Evolutionary conservation across 64 coral and sea anemone species (phyloP).

Genomic region (Montipora efflorescens): DNA sequence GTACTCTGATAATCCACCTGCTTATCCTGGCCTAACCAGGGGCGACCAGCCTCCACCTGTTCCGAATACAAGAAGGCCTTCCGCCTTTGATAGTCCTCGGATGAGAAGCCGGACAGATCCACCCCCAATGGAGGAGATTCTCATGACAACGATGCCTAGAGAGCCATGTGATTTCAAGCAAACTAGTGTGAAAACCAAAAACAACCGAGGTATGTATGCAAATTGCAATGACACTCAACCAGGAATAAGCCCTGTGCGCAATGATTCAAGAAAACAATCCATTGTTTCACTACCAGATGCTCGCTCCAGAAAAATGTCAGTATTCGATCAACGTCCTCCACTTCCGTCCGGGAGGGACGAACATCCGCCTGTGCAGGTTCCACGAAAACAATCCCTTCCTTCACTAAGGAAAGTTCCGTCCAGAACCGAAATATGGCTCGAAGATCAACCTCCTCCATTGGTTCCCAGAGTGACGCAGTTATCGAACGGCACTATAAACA

Average conservation of each 20-base stretch:
- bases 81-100: background rate
- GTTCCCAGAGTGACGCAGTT: background rate
- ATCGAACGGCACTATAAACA: background rate
- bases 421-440: no score
- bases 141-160: background rate
- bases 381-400: no score
- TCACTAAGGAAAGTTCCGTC: no score
- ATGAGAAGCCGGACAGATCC: background rate
- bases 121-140: background rate
- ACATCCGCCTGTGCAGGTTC: no score
- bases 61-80: background rate
- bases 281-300: background rate
- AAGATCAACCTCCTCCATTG: background rate
- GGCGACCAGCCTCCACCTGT: background rate
- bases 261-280: background rate
- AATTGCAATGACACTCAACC: background rate
- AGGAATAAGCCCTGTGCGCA: background rate
- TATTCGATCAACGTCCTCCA: background rate
- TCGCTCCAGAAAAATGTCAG: background rate
- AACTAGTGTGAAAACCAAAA: background rate
- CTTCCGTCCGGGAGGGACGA: no score
- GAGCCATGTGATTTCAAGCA: background rate
- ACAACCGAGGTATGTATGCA: background rate
- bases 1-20: background rate
- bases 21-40: background rate